Percentiles rank a stretch among this genome's conserved stretches.
Conservation (phyloP, 2,797 vertebrate species). For the Hoplostethus mediterraneus region DNA sequence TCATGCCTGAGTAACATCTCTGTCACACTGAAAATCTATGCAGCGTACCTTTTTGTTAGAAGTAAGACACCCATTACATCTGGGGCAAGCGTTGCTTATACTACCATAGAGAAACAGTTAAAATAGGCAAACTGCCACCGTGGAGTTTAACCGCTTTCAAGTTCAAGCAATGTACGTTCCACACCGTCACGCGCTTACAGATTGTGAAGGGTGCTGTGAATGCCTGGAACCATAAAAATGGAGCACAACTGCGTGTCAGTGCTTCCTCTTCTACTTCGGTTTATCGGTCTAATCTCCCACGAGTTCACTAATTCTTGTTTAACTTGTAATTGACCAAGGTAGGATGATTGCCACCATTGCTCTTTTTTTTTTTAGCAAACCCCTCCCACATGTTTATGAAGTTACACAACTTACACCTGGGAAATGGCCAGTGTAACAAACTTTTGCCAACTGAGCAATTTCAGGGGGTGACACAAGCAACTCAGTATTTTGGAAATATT, state of each 20-base stretch:
- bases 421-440: background rate
- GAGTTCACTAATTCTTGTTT: background rate
- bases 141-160: constrained; percentile 36
- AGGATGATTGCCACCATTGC: background rate
- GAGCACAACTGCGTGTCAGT: background rate
- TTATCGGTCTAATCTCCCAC: background rate
- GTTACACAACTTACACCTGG: background rate
- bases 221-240: constrained; percentile 23
- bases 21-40: constrained; percentile 32
- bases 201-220: constrained; percentile 31
- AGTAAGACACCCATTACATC: constrained; percentile 46
- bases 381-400: background rate
- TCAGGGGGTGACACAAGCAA: background rate
- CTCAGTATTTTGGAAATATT: background rate
- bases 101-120: constrained; percentile 23
- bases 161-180: constrained; percentile 38
- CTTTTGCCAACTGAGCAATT: background rate
- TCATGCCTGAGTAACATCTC: constrained; percentile 47
- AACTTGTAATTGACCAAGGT: background rate
- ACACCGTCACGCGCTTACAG: constrained; percentile 38
- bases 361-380: background rate
- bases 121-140: constrained; percentile 33
- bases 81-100: constrained; percentile 32
- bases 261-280: background rate
- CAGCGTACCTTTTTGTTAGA: constrained; percentile 26